Conservation (phyloP, 1,140 invertebrate species). For the Drosophila kurseongensis region DNA sequence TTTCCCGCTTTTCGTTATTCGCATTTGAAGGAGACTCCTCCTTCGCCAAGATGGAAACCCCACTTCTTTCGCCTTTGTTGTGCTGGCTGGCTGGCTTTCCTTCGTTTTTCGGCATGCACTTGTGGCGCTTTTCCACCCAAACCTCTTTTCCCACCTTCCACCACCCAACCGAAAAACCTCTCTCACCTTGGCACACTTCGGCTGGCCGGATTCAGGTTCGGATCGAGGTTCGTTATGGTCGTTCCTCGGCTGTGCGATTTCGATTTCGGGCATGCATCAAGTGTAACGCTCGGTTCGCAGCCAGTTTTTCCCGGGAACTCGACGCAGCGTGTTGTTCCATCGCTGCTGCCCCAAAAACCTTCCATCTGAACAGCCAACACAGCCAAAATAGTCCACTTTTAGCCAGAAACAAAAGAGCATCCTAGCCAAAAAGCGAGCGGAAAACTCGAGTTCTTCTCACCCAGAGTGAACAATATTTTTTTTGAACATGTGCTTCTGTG, state of each 20-base stretch:
- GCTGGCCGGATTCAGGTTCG: constrained; percentile 19
- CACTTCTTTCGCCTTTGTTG: constrained; percentile 1
- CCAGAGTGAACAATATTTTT: constrained; percentile 18
- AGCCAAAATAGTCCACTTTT: constrained; percentile 10
- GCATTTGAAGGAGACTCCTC: neutral
- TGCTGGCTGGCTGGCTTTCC: constrained; percentile 3
- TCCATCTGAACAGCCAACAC: constrained; percentile 9
- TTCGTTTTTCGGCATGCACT: constrained; percentile 58
- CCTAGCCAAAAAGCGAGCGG: neutral
- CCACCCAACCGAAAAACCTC: neutral
- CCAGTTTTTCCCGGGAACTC: constrained; percentile 83
- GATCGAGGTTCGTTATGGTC: constrained; percentile 14
- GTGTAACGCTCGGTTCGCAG: constrained; percentile 67
- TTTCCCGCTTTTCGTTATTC: neutral
- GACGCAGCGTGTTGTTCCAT: constrained; percentile 67
- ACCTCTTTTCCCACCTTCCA: neutral
- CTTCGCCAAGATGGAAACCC: neutral
- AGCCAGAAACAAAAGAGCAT: constrained; percentile 7
- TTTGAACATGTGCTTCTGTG: constrained; percentile 18
- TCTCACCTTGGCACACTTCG: constrained; percentile 33
- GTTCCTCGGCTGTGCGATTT: constrained; percentile 8
- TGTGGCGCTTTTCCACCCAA: constrained; percentile 48
- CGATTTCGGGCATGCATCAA: constrained; percentile 76
- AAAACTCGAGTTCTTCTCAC: constrained; percentile 5
- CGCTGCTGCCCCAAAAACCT: constrained; percentile 8